Conservation (phyloP, 2,113 vertebrate species). For the Antigone vipio region DNA sequence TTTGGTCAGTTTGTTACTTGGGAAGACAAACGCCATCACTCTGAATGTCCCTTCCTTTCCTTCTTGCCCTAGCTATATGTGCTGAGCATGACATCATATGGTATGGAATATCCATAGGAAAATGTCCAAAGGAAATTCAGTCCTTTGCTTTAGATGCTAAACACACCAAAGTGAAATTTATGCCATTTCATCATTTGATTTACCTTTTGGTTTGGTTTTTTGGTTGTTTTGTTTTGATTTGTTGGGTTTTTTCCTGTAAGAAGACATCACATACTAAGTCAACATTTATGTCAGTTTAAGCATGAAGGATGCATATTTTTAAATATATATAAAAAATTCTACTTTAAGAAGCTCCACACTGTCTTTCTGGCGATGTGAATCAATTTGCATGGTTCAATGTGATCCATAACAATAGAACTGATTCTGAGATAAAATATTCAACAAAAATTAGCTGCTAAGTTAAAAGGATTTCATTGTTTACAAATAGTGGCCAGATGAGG, state of each 20-base stretch:
- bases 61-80: too few species aligned
- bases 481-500: not conserved
- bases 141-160: not conserved
- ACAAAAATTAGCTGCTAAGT: not conserved
- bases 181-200: not conserved
- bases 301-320: not conserved
- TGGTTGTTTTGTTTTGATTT: accelerated
- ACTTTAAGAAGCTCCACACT: not conserved
- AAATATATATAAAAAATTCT: not conserved
- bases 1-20: too few species aligned
- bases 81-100: too few species aligned
- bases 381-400: not conserved
- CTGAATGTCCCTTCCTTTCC: too few species aligned
- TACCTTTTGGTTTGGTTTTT: not conserved
- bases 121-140: not conserved
- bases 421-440: not conserved
- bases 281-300: not conserved
- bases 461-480: not conserved
- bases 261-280: not conserved
- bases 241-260: not conserved
- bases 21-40: too few species aligned
- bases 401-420: not conserved
- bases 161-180: not conserved
- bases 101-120: too few species aligned
- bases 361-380: not conserved